Percentiles rank a stretch among this genome's conserved stretches.
phyloP scores from a whole-genome alignment of 30 jellyfish, hydroid and myxozoan genomes.

The Aurelia coerulea region DNA sequence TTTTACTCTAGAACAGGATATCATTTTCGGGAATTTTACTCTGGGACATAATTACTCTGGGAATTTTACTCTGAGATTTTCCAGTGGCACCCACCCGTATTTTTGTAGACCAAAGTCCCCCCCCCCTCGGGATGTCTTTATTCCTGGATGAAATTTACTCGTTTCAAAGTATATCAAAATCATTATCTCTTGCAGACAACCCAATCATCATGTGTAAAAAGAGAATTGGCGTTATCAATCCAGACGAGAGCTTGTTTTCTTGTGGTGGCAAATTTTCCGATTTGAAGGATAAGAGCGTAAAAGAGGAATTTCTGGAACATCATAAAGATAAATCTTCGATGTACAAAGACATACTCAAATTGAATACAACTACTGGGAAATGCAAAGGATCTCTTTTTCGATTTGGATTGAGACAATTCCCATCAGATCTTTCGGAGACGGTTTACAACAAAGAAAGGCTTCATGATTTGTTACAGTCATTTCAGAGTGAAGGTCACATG shows the following conservation, averaged over 20 bases:
- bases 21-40: no score
- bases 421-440: conserved; percentile 67
- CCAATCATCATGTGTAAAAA: conserved; percentile 65
- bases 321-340: conserved; percentile 5
- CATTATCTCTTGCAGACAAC: conserved; percentile 50
- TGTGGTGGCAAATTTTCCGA: conserved; percentile 14
- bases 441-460: conserved; percentile 37
- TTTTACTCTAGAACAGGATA: no score
- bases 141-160: no score
- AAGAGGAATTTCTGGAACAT: not conserved
- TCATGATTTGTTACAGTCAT: conserved; percentile 35
- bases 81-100: no score
- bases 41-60: no score
- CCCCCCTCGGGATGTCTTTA: no score
- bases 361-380: conserved; percentile 12
- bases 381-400: conserved; percentile 77
- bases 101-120: no score
- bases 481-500: conserved; percentile 65
- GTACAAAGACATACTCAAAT: conserved; percentile 7
- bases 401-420: conserved; percentile 57
- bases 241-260: conserved; percentile 60
- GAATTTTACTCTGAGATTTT: no score
- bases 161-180: not conserved
- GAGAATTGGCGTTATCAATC: conserved; percentile 47
- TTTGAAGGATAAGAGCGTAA: not conserved